Evolutionary conservation across 2,113 vertebrate species (phyloP).

Genomic region (Paramisgurnus dabryanus): DNA sequence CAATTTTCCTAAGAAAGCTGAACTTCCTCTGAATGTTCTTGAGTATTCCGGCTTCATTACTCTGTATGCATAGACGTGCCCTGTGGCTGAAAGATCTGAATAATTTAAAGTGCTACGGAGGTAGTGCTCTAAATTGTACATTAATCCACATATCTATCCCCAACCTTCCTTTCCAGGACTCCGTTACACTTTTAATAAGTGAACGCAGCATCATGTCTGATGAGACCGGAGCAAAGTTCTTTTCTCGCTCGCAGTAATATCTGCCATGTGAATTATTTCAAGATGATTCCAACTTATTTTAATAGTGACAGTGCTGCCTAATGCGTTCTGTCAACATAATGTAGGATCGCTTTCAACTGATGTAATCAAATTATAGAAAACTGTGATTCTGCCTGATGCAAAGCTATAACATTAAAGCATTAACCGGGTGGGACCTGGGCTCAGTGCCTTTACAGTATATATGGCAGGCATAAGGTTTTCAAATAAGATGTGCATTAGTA

Average conservation of each 20-base stretch:
- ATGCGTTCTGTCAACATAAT: slow-evolving; percentile 17
- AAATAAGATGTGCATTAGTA: too few species aligned
- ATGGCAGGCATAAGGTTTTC: neutral
- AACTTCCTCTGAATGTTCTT: neutral
- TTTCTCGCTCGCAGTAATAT: neutral
- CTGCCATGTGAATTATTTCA: slow-evolving; percentile 19
- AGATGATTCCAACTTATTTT: slow-evolving; percentile 11
- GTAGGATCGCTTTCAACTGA: slow-evolving; percentile 12
- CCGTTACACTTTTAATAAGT: slow-evolving; percentile 30
- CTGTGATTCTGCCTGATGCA: neutral
- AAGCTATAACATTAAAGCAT: neutral
- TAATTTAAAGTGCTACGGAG: slow-evolving; percentile 10
- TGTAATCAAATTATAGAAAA: slow-evolving; percentile 22
- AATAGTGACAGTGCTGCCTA: slow-evolving; percentile 16
- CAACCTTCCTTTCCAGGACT: slow-evolving; percentile 5
- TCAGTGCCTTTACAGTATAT: neutral
- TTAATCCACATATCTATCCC: slow-evolving; percentile 14
- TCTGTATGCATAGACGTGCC: slow-evolving; percentile 20
- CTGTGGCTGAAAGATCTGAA: slow-evolving; percentile 5
- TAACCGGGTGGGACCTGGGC: neutral
- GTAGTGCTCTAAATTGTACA: slow-evolving; percentile 30
- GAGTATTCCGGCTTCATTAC: neutral
- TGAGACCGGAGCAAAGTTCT: neutral
- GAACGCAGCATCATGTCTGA: slow-evolving; percentile 13
- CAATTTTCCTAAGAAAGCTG: slow-evolving; percentile 5